Evolutionary conservation across 2,888 invertebrate species (phyloP), one percentile per base, ranked within the genome.

Genomic region (Dicycla oo): DNA sequence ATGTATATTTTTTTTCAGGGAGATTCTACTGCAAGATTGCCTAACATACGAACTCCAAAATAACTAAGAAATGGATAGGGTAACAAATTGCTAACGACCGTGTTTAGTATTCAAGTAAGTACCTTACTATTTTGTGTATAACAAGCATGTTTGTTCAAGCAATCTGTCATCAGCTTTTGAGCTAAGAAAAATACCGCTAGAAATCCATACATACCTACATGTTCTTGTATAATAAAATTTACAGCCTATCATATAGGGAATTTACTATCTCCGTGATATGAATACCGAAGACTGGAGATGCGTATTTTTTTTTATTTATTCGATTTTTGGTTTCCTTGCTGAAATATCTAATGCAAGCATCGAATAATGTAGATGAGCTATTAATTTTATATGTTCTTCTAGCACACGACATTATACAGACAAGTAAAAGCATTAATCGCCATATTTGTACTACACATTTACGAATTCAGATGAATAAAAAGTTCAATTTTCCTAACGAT

Each of bases 211-310:
- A 40, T n/a, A 38, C 38, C 23, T 38, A 73, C 38, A 49, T 64
- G 51, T 60, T 30, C 40, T 49, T 66, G 64, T 73, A 47, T 70
- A 70, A 70, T 74, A 81, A 81, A 80, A 75, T 80, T 79, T 80
- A 68, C 67, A 74, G 57, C 69, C 74, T 66, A 74, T 80, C 80
- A 58, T 74, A 65, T 64, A 23, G 56, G 49, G 47, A 58, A 68
- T 80, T 83, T 83, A 83, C 67, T 80, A 80, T 70, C 61, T 61
- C 43, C 61, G 83, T 69, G 83, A 80, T 68, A 54, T 30, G 64
- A 82, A 81, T 81, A 51, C 54, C 26, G 13, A 57, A 57, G n/a
- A 43, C 38, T 26, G 34, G 15, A 64, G 73, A 73, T 58, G 15
- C n/a, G 57, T 23, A 34, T 71, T 65, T 67, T 45, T 68, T 78